Conservation (phyloP, 2,113 vertebrate genomes). For the Apus apus region DNA sequence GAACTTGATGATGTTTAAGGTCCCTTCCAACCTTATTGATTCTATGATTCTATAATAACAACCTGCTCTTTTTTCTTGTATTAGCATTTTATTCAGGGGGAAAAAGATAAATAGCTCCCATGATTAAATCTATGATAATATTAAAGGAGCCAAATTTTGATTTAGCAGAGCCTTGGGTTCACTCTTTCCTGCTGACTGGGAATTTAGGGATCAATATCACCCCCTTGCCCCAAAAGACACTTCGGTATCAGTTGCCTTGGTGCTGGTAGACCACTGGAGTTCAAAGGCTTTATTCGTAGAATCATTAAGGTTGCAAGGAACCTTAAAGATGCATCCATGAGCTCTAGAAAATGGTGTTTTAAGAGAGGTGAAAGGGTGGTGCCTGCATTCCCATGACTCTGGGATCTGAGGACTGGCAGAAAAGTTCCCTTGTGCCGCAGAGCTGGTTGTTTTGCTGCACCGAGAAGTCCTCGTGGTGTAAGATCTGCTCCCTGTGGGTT, state of each 20-base stretch:
- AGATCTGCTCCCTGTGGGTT: not conserved
- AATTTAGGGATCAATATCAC: not conserved
- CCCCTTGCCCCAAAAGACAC: not conserved
- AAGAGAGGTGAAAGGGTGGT: not conserved
- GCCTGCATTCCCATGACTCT: fast-evolving
- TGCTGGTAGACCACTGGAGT: fast-evolving
- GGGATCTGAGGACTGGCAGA: not conserved
- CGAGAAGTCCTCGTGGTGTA: fast-evolving
- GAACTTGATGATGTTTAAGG: too few relatives aligned
- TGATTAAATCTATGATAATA: not conserved
- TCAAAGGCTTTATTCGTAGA: not conserved
- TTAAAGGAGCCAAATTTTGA: not conserved
- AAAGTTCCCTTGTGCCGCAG: fast-evolving
- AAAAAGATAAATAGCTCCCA: not conserved
- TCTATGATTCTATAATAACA: not conserved
- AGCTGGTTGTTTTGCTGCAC: fast-evolving
- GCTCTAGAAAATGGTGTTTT: not conserved
- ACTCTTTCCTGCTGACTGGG: not conserved
- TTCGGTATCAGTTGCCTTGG: not conserved
- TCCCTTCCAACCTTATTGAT: too few relatives aligned
- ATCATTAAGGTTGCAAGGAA: too few relatives aligned
- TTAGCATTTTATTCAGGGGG: not conserved
- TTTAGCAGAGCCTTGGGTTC: not conserved
- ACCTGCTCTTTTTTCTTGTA: not conserved
- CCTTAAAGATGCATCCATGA: not conserved